These are phyloP conservation scores for Liposcelis brunnea DNA, from an alignment of 2,888 invertebrate species.

Conservation along the genomic window DNA sequence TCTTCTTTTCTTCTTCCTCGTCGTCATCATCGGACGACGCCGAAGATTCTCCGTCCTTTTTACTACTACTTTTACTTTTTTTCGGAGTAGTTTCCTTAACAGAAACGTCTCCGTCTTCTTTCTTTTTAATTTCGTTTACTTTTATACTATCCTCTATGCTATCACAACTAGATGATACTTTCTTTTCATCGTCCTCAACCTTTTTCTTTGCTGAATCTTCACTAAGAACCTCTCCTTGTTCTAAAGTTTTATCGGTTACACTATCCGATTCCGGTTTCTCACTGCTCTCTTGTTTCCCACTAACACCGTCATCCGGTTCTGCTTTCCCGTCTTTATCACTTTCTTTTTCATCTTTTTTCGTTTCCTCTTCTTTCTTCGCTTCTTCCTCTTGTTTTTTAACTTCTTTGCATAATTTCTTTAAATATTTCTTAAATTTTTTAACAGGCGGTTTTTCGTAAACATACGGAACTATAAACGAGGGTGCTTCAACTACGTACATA, in stretches of 20 bases:
- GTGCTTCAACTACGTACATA: slow-evolving; percentile 84
- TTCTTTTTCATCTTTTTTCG: slow-evolving; percentile 20
- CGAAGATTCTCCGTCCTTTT: slow-evolving; percentile 17
- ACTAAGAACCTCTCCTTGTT: slow-evolving; percentile 21
- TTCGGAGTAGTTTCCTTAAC: slow-evolving; percentile 18
- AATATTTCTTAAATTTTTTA: slow-evolving; percentile 56
- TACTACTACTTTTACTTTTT: slow-evolving; percentile 12
- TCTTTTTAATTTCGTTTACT: slow-evolving; percentile 28
- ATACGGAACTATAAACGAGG: slow-evolving; percentile 84
- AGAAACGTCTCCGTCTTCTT: slow-evolving; percentile 19
- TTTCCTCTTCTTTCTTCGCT: slow-evolving; percentile 30
- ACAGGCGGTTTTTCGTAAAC: slow-evolving; percentile 80
- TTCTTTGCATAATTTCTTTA: slow-evolving; percentile 42
- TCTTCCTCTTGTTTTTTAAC: slow-evolving; percentile 24
- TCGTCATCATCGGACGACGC: slow-evolving; percentile 12
- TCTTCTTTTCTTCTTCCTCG: slow-evolving; percentile 9
- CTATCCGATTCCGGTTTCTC: not conserved
- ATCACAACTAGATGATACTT: slow-evolving; percentile 34
- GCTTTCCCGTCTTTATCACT: slow-evolving; percentile 23
- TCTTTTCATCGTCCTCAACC: slow-evolving; percentile 28
- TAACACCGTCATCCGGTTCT: slow-evolving; percentile 15
- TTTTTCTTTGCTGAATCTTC: slow-evolving; percentile 15
- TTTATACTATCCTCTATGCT: slow-evolving; percentile 35
- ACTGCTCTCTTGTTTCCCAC: slow-evolving; percentile 13
- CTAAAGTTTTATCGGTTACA: slow-evolving; percentile 15